A percentile compares a stretch with the other conserved stretches of the same genome.
Evolutionary conservation across 2,797 vertebrate genomes (phyloP).

Genomic region (Notamacropus eugenii): DNA sequence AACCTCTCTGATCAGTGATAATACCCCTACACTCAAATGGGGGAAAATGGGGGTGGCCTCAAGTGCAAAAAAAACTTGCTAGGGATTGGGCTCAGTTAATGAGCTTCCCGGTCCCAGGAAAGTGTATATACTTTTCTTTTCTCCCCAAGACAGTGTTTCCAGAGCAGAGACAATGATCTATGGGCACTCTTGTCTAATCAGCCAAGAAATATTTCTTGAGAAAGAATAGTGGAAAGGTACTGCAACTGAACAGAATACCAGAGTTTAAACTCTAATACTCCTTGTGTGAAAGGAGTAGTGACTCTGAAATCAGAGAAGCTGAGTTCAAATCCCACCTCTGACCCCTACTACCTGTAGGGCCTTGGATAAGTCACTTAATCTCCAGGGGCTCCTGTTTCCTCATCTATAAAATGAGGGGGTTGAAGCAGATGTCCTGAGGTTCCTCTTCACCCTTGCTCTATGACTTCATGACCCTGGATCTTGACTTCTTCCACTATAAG

Average conservation of each 20-base stretch:
- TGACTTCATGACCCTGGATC: not conserved
- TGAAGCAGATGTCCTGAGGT: not conserved
- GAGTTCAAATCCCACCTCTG: not conserved
- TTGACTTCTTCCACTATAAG: not conserved
- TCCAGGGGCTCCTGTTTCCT: not conserved
- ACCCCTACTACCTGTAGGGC: not conserved
- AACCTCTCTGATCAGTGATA: not conserved
- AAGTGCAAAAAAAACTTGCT: not conserved
- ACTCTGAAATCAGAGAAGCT: not conserved
- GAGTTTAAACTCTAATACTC: not conserved
- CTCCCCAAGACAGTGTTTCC: not conserved
- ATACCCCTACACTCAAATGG: not conserved
- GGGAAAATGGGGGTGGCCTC: not conserved
- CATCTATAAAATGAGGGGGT: not conserved
- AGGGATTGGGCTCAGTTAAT: not conserved
- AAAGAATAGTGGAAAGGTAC: not conserved
- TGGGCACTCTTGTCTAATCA: not conserved
- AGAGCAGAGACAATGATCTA: not conserved
- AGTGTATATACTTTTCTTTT: not conserved
- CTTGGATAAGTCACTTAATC: not conserved
- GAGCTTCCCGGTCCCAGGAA: not conserved
- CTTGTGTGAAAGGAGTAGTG: not conserved
- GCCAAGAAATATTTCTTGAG: not conserved
- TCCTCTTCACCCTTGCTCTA: not conserved
- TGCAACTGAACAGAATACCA: not conserved